Evolutionary conservation across 2,888 invertebrate species (phyloP).

Genomic region (Cerceris rybyensis): DNA sequence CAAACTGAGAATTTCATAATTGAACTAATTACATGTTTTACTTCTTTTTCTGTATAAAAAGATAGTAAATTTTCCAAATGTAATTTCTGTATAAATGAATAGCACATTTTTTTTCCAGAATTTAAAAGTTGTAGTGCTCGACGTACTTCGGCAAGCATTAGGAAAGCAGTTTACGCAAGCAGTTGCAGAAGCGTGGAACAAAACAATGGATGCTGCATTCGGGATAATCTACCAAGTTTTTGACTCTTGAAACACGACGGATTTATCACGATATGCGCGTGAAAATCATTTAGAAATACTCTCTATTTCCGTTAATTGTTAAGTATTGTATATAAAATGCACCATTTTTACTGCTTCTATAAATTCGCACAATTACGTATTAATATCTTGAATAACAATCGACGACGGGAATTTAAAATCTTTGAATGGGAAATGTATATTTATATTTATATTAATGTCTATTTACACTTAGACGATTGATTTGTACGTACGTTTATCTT

Average conservation of each 20-base stretch:
- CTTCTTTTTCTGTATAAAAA: too few species aligned
- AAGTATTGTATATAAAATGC: conserved; percentile 29
- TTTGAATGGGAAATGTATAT: not conserved
- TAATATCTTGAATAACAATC: not conserved
- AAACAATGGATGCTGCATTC: conserved; percentile 78
- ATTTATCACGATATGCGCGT: not conserved
- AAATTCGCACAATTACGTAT: conserved; percentile 2
- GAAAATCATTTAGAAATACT: not conserved
- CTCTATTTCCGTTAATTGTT: not conserved
- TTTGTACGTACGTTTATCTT: not conserved
- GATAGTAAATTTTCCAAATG: too few species aligned
- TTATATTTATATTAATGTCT: not conserved
- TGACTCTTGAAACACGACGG: conserved; percentile 14
- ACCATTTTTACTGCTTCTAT: conserved; percentile 1
- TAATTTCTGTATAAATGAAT: not conserved
- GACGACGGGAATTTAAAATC: too few species aligned
- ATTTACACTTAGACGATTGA: conserved; percentile 11
- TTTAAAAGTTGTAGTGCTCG: conserved; percentile 79
- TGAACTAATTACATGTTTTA: too few species aligned
- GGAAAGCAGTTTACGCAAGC: conserved; percentile 80
- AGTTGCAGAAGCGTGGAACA: conserved; percentile 81
- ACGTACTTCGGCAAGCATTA: conserved; percentile 80
- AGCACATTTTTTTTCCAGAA: conserved; percentile 73
- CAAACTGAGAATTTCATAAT: too few species aligned
- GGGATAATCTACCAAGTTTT: conserved; percentile 67